A percentile compares a stretch with the other conserved stretches of the same genome.
Conservation (phyloP, 1,140 invertebrate genomes). For the Battus philenor region DNA sequence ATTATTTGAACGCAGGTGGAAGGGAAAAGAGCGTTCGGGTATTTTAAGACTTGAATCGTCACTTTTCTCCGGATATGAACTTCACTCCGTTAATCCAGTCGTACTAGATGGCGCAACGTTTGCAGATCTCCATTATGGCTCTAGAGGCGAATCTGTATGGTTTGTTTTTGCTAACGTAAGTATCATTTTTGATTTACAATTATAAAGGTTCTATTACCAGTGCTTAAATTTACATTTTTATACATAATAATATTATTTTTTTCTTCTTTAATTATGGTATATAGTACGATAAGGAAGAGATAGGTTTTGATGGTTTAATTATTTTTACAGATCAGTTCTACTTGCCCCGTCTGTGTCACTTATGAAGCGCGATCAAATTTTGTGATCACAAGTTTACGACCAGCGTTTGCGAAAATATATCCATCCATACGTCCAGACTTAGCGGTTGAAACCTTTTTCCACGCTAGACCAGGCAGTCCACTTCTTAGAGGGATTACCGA, state of each 20-base stretch:
- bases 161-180: slow-evolving; percentile 80
- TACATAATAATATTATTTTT: too few species aligned
- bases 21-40: slow-evolving; percentile 75
- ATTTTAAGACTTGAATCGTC: slow-evolving; percentile 78
- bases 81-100: slow-evolving; percentile 71
- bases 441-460: slow-evolving; percentile 79
- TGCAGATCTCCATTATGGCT: slow-evolving; percentile 77
- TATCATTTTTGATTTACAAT: slow-evolving; percentile 24
- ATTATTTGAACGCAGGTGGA: too few species aligned
- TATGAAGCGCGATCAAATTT: slow-evolving; percentile 77
- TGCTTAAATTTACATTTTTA: too few species aligned
- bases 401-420: slow-evolving; percentile 79
- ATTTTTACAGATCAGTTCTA: slow-evolving; percentile 72
- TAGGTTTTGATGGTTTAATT: too few species aligned
- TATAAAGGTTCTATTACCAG: too few species aligned
- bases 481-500: slow-evolving; percentile 77
- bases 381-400: slow-evolving; percentile 77
- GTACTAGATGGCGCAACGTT: slow-evolving; percentile 71
- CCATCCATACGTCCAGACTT: slow-evolving; percentile 77
- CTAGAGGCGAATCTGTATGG: slow-evolving; percentile 78
- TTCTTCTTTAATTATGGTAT: too few species aligned
- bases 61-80: slow-evolving; percentile 80
- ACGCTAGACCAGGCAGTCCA: slow-evolving; percentile 75
- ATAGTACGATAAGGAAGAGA: too few species aligned
- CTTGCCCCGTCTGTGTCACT: slow-evolving; percentile 78